Base-by-base conservation (phyloP, 2,888 invertebrate species). In the Nomada ferruginata region DNA sequence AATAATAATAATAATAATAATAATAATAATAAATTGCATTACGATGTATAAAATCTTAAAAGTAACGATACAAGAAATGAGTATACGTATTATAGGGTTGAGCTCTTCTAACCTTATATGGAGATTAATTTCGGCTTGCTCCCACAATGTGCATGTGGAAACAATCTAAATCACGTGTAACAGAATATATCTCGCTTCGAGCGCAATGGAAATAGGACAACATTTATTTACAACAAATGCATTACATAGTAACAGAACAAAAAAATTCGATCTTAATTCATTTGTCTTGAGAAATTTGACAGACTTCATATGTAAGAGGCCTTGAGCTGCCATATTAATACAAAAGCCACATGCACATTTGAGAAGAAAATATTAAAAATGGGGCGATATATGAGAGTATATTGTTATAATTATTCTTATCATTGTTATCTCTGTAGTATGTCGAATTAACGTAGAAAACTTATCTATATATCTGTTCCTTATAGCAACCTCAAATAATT, bases 401-500 rank as follows among this genome's bases (percentile, higher is more conserved):
- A 65, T 73, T 57, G 42, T 61, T 61, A n/a, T 68, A 69, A 70
- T 73, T 60, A 23, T 60, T n/a, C 47, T 52, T 47, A 7, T 36
- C 44, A 60, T 68, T 77, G 18, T 42, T 18, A 57, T 15, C 60
- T 2, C 20, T 18, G 57, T 68, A 36, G 55, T 72, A 36, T 55
- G 44, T 53, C 29, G 52, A 75, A 26, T 55, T 47, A 44, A 18
- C 76, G 20, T 52, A 5, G 26, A 47, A 29, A 10, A 11, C 13
- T 66, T 29, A 66, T 9, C 72, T 13, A 69, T 18, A 18, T 76
- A 26, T 18, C 50, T 76, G 57, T 59, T 15, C 50, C 60, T 70
- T 75, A 1, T 94, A 98, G 99, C 98, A 99, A 97, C 98, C 98
- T 88, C 99, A 99, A 95, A 99, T 99, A 90, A 96, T 99, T 91